phyloP scores from a whole-genome alignment of 1,140 invertebrate genomes.

The Pectinophora gossypiella region DNA sequence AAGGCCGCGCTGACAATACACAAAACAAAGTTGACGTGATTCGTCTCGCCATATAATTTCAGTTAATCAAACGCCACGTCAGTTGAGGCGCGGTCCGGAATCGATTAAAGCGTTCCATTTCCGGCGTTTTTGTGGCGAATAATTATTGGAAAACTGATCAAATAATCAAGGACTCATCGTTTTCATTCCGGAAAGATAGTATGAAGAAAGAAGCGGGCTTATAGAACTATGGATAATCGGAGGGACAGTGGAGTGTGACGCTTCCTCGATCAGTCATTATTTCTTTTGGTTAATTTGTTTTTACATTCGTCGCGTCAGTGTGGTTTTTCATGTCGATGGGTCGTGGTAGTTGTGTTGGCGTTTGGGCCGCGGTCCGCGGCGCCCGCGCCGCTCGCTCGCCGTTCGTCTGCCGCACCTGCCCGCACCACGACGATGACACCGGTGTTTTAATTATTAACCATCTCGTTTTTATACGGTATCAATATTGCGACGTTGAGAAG shows the following conservation, averaged over 20 bases:
- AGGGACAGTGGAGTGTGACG: conserved; percentile 68
- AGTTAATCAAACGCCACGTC: conserved; percentile 58
- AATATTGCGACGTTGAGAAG: conserved; percentile 64
- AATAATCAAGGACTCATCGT: conserved; percentile 58
- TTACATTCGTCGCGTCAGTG: conserved; percentile 58
- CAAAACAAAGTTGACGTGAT: conserved; percentile 60
- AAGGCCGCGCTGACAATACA: conserved; percentile 65
- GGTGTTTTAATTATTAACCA: conserved; percentile 66
- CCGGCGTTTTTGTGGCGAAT: conserved; percentile 63
- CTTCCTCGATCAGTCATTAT: conserved; percentile 67
- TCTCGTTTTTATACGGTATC: conserved; percentile 56
- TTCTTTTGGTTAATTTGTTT: conserved; percentile 70
- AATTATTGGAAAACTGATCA: conserved; percentile 61
- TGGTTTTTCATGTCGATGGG: conserved; percentile 44
- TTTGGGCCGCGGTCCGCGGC: conserved; percentile 9
- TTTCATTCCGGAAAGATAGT: conserved; percentile 51
- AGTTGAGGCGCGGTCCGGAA: conserved; percentile 50
- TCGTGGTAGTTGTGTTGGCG: conserved; percentile 51
- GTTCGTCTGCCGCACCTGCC: conserved; percentile 42
- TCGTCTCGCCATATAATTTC: conserved; percentile 68
- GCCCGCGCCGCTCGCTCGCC: not conserved
- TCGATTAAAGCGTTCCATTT: conserved; percentile 65
- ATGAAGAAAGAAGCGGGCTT: conserved; percentile 48
- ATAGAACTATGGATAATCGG: conserved; percentile 62
- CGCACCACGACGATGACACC: conserved; percentile 48